Base-by-base conservation (phyloP, 2,797 vertebrate species). In the Characodon lateralis region DNA sequence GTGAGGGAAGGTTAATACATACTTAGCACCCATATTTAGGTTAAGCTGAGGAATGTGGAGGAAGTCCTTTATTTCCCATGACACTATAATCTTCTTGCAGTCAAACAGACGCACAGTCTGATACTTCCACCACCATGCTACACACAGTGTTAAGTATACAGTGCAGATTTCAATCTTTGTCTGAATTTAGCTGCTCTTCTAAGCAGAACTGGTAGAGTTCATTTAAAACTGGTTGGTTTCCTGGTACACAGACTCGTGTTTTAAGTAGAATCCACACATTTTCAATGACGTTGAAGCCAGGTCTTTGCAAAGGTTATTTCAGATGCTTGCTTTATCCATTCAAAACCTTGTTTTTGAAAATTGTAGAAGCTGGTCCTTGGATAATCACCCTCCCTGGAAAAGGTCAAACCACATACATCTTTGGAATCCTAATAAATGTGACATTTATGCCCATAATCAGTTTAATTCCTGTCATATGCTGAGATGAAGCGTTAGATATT, bases 381-480 rank as follows among this genome's bases (percentile, higher is more conserved):
- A 66, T 66, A 41, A 41, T 41, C 35, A 22, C 41, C 63, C 63
- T 39, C 35, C 39, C 63, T 41, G 63, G 39, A 24, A 66, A 61
- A 6, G 26, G 6, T 22, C 41, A 43, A 12, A 43, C 5, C 39
- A 68, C n/a, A 46, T 46, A 46, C 46, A 69, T 46, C 66, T 6
- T 10, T n/a, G 24, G 6, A 46, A 46, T 24, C 5, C 24, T 41
- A 69, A 43, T 26, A 46, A 46, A 46, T 46, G 22, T 26, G 66
- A 65, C 35, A 10, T 22, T 22, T 18, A 39, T 46, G 66, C 41
- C 24, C 41, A 69, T 69, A 69, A 69, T 26, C 24, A 41, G 48
- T 72, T 72, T 72, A 31, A 72, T 72, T 53, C 48, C 48, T 22
- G 9, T 72, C 71, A 55, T 51, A 55, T 55, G 50, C 63, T 55